Evolutionary conservation across 2,888 invertebrate species (phyloP).

Genomic region (Drosophila paramelanica): DNA sequence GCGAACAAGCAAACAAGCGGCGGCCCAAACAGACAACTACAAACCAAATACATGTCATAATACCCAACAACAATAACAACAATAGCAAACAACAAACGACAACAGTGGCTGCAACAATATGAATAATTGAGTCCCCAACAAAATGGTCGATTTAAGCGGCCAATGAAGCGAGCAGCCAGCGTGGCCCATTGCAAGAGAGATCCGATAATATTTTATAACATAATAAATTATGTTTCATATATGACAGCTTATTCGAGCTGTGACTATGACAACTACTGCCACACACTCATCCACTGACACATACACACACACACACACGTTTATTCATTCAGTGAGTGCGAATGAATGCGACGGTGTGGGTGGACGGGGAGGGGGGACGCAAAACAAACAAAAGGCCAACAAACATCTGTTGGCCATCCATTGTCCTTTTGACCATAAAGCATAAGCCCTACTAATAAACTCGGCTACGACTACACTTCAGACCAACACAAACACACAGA

Average conservation of each 20-base stretch:
- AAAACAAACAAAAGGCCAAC: constrained; percentile 74
- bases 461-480: constrained; percentile 67
- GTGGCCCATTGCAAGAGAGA: constrained; percentile 42
- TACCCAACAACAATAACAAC: constrained; percentile 42
- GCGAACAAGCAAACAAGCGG: constrained; percentile 31
- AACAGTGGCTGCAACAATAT: constrained; percentile 56
- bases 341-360: constrained; percentile 35
- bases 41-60: constrained; percentile 80
- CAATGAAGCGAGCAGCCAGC: constrained; percentile 68
- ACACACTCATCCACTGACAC: constrained; percentile 14
- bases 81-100: constrained; percentile 37
- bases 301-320: constrained; percentile 4
- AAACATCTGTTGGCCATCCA: constrained; percentile 78
- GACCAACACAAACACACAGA: constrained; percentile 43
- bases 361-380: background rate
- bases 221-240: constrained; percentile 79
- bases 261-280: constrained; percentile 73
- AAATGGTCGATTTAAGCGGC: constrained; percentile 79
- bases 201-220: constrained; percentile 81
- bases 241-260: constrained; percentile 79
- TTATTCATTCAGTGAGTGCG: constrained; percentile 15
- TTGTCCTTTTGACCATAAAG: constrained; percentile 77
- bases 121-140: constrained; percentile 80
- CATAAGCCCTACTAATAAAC: constrained; percentile 80
- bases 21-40: constrained; percentile 59